These are phyloP conservation scores for Porphyrio hochstetteri DNA, from an alignment of 2,113 vertebrate species.

Conservation along the genomic window DNA sequence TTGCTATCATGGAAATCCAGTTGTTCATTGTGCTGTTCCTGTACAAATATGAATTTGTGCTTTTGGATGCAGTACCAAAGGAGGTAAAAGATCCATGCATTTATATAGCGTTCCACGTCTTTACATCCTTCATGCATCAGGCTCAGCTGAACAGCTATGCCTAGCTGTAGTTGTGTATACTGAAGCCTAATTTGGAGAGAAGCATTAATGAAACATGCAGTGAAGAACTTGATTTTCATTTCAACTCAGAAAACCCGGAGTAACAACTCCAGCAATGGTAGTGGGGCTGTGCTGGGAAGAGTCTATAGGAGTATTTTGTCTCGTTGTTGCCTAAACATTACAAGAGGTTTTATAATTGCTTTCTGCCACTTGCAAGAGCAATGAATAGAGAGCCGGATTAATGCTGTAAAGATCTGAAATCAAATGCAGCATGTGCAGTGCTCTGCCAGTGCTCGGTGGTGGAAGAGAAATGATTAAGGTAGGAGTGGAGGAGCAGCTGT, in stretches of 20 bases:
- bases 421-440: neutral
- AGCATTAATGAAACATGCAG: neutral
- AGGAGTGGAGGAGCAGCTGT: neutral
- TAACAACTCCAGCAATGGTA: neutral
- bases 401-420: neutral
- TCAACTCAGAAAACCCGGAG: neutral
- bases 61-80: slow-evolving; percentile 80
- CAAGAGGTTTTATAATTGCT: neutral
- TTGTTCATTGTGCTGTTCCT: slow-evolving; percentile 75
- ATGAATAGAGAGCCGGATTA: neutral
- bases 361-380: neutral
- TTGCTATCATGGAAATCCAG: slow-evolving; percentile 83
- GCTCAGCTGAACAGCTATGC: neutral
- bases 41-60: slow-evolving; percentile 78
- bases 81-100: slow-evolving; percentile 63
- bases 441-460: neutral
- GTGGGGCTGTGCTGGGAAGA: neutral
- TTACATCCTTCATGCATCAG: neutral
- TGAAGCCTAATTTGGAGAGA: neutral
- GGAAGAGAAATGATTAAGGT: neutral
- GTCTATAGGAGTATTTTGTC: neutral
- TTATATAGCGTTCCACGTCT: neutral
- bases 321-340: neutral
- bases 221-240: neutral
- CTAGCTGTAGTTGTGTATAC: neutral